Evolutionary conservation across 2,113 vertebrate species (phyloP).

Genomic region (Lycocorax pyrrhopterus): DNA sequence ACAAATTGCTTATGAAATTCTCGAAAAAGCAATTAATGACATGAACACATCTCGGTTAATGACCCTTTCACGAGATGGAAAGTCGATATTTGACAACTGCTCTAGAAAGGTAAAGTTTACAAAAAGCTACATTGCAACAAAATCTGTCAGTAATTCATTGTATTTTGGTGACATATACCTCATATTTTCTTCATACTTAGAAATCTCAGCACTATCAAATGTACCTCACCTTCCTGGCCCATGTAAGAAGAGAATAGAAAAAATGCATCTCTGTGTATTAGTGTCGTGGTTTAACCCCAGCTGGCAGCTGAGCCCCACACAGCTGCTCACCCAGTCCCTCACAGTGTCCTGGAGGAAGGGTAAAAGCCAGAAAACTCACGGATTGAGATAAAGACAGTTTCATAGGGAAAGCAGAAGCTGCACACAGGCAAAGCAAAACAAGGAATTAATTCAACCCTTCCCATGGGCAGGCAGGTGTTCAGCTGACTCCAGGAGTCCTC

Average conservation of each 20-base stretch:
- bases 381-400: background rate
- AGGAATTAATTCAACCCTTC: background rate
- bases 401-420: background rate
- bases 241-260: background rate
- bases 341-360: background rate
- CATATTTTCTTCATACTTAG: background rate
- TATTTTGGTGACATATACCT: background rate
- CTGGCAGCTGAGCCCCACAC: background rate
- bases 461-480: background rate
- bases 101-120: constrained; percentile 76
- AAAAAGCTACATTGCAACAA: background rate
- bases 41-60: constrained; percentile 62
- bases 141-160: background rate
- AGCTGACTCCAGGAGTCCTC: background rate
- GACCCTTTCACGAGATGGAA: constrained; percentile 54
- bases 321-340: background rate
- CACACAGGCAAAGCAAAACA: background rate
- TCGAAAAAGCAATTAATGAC: constrained; percentile 73
- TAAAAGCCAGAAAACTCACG: background rate
- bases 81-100: constrained; percentile 74
- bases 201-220: background rate
- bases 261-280: background rate
- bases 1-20: constrained; percentile 71
- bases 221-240: background rate
- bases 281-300: background rate